Percentiles rank a stretch among this genome's conserved stretches.
phyloP scores from a whole-genome alignment of 2,797 vertebrate genomes.

The Lepilemur ruficaudatus region DNA sequence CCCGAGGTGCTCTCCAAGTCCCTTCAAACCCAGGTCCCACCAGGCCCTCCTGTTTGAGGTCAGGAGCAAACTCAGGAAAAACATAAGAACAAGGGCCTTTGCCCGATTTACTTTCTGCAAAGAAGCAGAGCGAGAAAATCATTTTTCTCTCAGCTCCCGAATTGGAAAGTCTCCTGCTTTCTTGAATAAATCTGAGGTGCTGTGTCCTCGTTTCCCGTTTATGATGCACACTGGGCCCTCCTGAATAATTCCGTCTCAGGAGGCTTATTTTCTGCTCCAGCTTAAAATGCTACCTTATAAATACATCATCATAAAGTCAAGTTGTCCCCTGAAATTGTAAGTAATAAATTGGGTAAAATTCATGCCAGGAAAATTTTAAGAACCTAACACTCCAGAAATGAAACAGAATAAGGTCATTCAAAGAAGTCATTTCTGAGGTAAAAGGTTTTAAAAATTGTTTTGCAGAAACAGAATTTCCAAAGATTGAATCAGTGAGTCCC shows the following conservation, averaged over 20 bases:
- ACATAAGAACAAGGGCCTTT: background rate
- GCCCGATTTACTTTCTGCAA: background rate
- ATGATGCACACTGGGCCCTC: accelerated
- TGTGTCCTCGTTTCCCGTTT: accelerated
- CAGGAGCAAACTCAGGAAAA: too few relatives aligned
- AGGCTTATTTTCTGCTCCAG: background rate
- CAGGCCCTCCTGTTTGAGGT: background rate
- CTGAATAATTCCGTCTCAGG: background rate
- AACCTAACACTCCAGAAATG: background rate
- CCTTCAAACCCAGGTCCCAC: background rate
- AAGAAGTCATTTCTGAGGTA: background rate
- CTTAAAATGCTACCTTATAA: background rate
- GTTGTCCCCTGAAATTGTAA: background rate
- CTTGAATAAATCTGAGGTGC: background rate
- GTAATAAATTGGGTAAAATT: background rate
- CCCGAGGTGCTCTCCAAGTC: accelerated
- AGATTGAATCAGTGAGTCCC: background rate
- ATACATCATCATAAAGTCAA: background rate
- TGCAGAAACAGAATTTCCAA: background rate
- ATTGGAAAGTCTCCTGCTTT: background rate
- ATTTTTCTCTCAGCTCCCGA: background rate
- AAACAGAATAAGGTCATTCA: background rate
- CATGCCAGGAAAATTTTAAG: background rate
- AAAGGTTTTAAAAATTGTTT: background rate
- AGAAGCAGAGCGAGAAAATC: background rate